Percentiles rank a stretch among this genome's conserved stretches.
Evolutionary conservation across 2,113 vertebrate genomes (phyloP).

Genomic region (Gallinago jamesoni): DNA sequence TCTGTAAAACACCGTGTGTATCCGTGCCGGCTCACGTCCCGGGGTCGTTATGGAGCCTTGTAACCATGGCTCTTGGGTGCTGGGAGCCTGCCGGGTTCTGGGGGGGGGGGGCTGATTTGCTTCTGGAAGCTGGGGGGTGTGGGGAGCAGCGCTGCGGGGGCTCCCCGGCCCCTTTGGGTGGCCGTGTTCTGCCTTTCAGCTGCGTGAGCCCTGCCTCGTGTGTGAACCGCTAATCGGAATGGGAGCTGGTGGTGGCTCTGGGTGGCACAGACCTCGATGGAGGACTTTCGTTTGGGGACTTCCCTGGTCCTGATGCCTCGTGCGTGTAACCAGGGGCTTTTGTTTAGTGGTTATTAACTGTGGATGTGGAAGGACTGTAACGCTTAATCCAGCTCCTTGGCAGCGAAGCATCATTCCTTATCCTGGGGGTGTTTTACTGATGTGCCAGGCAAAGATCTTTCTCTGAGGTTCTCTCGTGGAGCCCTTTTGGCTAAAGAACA

Average conservation of each 20-base stretch:
- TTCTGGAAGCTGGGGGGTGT: not conserved
- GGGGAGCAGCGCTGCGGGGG: not conserved
- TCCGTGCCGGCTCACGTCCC: not conserved
- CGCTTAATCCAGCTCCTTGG: not conserved
- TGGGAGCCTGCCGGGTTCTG: not conserved
- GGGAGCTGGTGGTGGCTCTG: not conserved
- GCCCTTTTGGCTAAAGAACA: not conserved
- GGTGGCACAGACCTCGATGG: not conserved
- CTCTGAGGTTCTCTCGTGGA: not conserved
- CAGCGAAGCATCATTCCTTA: not conserved
- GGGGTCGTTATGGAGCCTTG: not conserved
- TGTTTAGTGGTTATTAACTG: not conserved
- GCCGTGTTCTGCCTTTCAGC: fast-evolving
- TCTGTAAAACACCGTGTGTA: not conserved
- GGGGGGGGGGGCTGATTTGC: not conserved
- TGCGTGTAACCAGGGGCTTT: fast-evolving
- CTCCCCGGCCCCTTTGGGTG: not conserved
- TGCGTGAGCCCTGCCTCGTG: not conserved
- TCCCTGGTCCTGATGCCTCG: fast-evolving
- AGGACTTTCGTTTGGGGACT: not conserved
- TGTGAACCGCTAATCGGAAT: not conserved
- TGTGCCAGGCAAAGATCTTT: not conserved
- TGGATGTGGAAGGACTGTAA: not conserved
- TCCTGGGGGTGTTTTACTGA: not conserved
- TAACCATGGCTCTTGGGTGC: not conserved